phyloP scores from a whole-genome alignment of 2,113 vertebrate genomes.

The Mesitornis unicolor region DNA sequence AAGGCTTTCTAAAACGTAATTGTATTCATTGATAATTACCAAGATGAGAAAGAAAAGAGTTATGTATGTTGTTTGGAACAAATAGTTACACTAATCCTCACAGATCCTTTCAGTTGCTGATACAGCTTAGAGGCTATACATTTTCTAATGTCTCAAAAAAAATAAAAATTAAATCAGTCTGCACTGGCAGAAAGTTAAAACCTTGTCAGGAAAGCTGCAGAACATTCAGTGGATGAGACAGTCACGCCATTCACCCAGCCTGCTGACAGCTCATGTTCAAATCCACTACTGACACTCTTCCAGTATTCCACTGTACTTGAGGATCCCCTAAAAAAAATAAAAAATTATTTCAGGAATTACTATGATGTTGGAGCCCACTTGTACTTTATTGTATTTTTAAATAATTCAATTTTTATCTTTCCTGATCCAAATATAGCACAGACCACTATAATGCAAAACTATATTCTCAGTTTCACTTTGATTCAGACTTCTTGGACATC shows the following conservation, averaged over 20 bases:
- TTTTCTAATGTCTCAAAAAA: not conserved
- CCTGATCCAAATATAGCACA: not conserved
- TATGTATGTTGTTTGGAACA: not conserved
- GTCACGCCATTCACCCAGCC: not conserved
- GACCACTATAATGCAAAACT: not conserved
- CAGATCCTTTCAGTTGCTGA: not conserved
- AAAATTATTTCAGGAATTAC: not conserved
- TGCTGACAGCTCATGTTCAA: not conserved
- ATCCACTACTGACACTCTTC: not conserved
- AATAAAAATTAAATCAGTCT: not conserved
- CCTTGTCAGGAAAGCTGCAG: not conserved
- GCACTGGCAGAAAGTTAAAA: not conserved
- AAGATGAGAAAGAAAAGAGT: not conserved
- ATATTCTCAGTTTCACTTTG: not conserved
- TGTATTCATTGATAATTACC: not conserved
- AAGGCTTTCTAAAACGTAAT: not conserved
- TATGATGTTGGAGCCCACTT: not conserved
- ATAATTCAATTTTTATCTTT: not conserved
- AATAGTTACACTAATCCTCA: not conserved
- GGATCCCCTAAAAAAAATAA: not conserved
- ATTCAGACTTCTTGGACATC: not conserved
- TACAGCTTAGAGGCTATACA: not conserved
- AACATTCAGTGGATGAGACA: not conserved
- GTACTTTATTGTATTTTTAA: not conserved
- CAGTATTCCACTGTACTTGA: not conserved